phyloP scores from a whole-genome alignment of 2,113 vertebrate species.

The Cryptomyrus ogoouensis region DNA sequence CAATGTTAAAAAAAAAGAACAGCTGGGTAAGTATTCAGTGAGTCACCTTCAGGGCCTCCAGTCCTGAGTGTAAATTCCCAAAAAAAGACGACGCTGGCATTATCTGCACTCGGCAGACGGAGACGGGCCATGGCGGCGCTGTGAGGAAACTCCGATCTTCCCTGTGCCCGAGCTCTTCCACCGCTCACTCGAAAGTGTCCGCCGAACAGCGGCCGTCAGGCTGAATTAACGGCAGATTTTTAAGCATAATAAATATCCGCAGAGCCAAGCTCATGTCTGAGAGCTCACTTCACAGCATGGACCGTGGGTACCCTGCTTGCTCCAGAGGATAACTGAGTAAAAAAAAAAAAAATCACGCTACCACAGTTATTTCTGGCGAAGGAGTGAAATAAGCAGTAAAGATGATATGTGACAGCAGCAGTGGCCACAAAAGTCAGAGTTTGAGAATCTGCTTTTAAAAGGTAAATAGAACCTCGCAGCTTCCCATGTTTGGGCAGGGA shows the following conservation, averaged over 20 bases:
- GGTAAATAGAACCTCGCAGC: not conserved
- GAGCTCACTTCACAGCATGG: not conserved
- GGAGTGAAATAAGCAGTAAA: conserved; percentile 59
- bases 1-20: not conserved
- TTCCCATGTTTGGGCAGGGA: not conserved
- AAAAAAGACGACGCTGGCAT: not conserved
- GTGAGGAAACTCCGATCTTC: not conserved
- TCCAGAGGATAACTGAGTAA: not conserved
- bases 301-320: not conserved
- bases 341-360: conserved; percentile 47
- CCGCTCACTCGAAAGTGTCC: not conserved
- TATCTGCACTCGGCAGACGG: not conserved
- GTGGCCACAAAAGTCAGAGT: conserved; percentile 47
- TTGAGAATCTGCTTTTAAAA: not conserved
- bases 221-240: not conserved
- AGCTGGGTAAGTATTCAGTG: not conserved
- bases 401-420: conserved; percentile 54
- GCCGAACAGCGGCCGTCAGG: not conserved
- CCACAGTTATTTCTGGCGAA: conserved; percentile 50
- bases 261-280: not conserved
- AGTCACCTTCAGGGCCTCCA: not conserved
- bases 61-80: not conserved
- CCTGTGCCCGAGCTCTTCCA: not conserved
- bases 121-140: not conserved
- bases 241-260: not conserved